Conservation (phyloP, 2,888 invertebrate species). For the Eristalis tenax region DNA sequence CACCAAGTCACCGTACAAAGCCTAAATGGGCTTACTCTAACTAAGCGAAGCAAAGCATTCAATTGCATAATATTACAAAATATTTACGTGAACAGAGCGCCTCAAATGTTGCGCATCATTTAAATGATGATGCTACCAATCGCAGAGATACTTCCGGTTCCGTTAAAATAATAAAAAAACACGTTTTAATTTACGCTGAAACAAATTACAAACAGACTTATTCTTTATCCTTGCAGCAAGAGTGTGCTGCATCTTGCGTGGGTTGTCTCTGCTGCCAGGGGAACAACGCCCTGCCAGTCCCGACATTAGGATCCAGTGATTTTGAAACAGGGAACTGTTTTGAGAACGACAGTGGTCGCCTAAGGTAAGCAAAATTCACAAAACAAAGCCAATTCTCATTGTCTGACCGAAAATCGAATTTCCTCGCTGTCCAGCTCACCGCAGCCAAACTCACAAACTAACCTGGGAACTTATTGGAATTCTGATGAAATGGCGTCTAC, state of each 20-base stretch:
- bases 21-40: too few species aligned
- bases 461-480: slow-evolving; percentile 82
- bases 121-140: too few species aligned
- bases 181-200: background rate
- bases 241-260: slow-evolving; percentile 81
- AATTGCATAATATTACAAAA: too few species aligned
- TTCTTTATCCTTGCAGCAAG: slow-evolving; percentile 76
- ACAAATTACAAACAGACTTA: background rate
- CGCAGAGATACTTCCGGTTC: too few species aligned
- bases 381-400: background rate
- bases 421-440: slow-evolving; percentile 68
- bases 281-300: slow-evolving; percentile 80
- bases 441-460: slow-evolving; percentile 74
- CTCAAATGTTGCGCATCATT: too few species aligned
- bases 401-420: background rate
- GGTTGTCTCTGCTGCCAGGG: slow-evolving; percentile 81
- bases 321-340: slow-evolving; percentile 82
- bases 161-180: too few species aligned
- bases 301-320: slow-evolving; percentile 80
- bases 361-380: slow-evolving; percentile 32
- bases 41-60: too few species aligned
- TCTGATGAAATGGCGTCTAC: slow-evolving; percentile 91
- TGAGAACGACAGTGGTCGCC: slow-evolving; percentile 74
- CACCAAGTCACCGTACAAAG: too few species aligned
- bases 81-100: too few species aligned